Conservation (phyloP, 1,140 invertebrate species). For the Drosophila orena region DNA sequence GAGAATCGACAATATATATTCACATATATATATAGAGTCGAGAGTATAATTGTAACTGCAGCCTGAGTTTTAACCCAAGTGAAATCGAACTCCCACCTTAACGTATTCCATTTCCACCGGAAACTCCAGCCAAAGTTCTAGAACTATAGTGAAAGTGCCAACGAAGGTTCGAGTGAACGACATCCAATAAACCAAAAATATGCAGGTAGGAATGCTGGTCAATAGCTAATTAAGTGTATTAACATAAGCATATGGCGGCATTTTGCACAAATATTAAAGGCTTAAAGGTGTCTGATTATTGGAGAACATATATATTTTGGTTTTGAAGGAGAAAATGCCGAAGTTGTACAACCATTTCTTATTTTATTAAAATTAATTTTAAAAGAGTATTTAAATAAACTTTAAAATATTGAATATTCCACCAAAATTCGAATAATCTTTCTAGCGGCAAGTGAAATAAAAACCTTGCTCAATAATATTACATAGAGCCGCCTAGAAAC, state of each 20-base stretch:
- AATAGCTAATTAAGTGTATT: not conserved
- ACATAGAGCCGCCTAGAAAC: not conserved
- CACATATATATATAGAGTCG: not conserved
- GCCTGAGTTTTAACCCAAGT: constrained; percentile 2
- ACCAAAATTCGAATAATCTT: not conserved
- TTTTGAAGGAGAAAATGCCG: not conserved
- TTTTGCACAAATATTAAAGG: not conserved
- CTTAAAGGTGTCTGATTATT: not conserved
- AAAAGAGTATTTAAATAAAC: no score
- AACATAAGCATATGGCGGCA: not conserved
- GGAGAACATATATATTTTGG: not conserved
- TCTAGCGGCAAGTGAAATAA: not conserved
- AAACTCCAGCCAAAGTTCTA: constrained; percentile 32
- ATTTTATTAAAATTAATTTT: no score
- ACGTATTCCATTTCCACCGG: constrained; percentile 2
- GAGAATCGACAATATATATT: constrained; percentile 13
- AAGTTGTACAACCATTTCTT: no score
- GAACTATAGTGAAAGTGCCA: constrained; percentile 42
- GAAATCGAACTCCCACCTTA: constrained; percentile 3
- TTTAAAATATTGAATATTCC: not conserved
- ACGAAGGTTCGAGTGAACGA: constrained; percentile 18
- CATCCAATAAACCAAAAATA: constrained; percentile 14
- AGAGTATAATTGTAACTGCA: not conserved
- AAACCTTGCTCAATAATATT: constrained; percentile 5
- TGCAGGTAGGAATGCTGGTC: constrained; percentile 42